Evolutionary conservation across 2,888 invertebrate genomes (phyloP).

Genomic region (Lacanobia wlatinum): DNA sequence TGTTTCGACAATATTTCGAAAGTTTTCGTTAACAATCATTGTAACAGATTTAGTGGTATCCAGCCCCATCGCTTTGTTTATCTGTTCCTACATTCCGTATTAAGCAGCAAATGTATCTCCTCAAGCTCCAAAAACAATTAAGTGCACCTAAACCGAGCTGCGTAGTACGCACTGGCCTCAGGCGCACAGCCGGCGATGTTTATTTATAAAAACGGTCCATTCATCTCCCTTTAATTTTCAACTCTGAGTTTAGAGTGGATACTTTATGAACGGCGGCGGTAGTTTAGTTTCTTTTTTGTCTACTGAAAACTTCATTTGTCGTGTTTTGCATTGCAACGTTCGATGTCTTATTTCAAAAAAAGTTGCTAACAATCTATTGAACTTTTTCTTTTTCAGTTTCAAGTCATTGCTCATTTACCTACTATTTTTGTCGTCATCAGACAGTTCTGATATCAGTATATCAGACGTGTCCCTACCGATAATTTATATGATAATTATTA

Average conservation of each 20-base stretch:
- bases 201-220: conserved; percentile 84
- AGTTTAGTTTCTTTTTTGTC: conserved; percentile 18
- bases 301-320: not conserved
- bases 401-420: not conserved
- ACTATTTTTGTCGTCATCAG: not conserved
- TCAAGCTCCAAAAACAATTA: conserved; percentile 76
- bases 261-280: conserved; percentile 31
- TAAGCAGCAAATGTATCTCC: conserved; percentile 70
- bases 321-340: conserved; percentile 5
- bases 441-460: not conserved
- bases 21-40: not conserved
- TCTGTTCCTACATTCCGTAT: conserved; percentile 45
- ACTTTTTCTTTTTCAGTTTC: not conserved
- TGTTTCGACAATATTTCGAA: conserved; percentile 22
- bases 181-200: conserved; percentile 75
- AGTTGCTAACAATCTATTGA: not conserved
- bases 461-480: not conserved
- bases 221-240: conserved; percentile 76
- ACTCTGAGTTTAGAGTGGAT: conserved; percentile 52
- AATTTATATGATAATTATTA: not conserved
- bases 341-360: not conserved
- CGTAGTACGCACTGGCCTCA: conserved; percentile 75
- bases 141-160: conserved; percentile 69
- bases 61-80: conserved; percentile 8
- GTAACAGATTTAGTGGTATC: not conserved